Percentiles rank a stretch among this genome's conserved stretches.
Evolutionary conservation across 2,888 invertebrate genomes (phyloP).

Genomic region (Amblyjoppa fuscipennis): DNA sequence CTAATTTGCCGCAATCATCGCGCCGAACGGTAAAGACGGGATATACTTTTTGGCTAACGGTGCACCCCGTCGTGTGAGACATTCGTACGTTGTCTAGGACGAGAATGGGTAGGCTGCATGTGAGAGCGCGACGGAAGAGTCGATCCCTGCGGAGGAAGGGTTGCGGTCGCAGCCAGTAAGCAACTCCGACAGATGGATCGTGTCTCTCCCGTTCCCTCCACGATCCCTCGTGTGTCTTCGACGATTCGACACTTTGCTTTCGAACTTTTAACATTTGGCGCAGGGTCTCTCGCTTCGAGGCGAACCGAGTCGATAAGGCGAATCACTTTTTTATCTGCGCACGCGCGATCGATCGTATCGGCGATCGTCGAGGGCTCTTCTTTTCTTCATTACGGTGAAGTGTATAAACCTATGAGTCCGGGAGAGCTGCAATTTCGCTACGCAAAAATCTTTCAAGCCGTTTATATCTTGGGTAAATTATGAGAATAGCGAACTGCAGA

Average conservation of each 20-base stretch:
- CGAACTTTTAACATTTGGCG: conserved; percentile 17
- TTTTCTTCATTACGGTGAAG: no score
- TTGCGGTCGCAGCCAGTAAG: background rate
- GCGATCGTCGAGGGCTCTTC: no score
- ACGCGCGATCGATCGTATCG: background rate
- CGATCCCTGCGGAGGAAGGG: conserved; percentile 35
- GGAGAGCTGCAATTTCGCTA: no score
- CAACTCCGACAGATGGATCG: conserved; percentile 27
- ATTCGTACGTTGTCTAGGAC: conserved; percentile 21
- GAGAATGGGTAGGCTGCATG: conserved; percentile 37
- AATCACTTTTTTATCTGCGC: background rate
- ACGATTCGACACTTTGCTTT: conserved; percentile 11
- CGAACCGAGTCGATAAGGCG: background rate
- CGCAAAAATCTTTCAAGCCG: no score
- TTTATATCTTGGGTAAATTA: no score
- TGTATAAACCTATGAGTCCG: no score
- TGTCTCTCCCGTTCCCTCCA: background rate
- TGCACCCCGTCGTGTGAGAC: conserved; percentile 26
- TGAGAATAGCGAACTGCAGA: no score
- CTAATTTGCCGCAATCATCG: background rate
- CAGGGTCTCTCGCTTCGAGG: conserved; percentile 3
- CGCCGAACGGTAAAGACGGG: conserved; percentile 15
- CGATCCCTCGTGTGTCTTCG: background rate
- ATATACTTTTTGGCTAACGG: conserved; percentile 28
- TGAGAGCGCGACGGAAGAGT: conserved; percentile 17